Percentiles rank a stretch among this genome's conserved stretches.
Evolutionary conservation across 2,113 vertebrate species (phyloP).

Genomic region (Silurus asotus): DNA sequence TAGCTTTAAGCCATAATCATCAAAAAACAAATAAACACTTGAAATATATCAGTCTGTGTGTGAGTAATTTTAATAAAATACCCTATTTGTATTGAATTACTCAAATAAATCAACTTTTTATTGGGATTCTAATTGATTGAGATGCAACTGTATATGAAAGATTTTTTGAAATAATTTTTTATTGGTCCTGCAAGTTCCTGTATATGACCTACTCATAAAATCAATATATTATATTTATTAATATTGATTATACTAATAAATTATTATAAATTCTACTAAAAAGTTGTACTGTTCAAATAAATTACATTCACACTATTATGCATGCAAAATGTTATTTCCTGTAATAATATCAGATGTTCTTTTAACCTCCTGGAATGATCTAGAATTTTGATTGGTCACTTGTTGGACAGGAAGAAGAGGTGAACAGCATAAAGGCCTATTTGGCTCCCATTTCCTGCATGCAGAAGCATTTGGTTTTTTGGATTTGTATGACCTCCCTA

Average conservation of each 20-base stretch:
- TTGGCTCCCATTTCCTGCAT: constrained; percentile 16
- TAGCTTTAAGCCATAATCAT: too few relatives aligned
- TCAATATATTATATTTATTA: too few relatives aligned
- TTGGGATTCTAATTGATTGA: too few relatives aligned
- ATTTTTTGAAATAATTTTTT: too few relatives aligned
- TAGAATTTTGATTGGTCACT: not conserved
- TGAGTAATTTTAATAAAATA: too few relatives aligned
- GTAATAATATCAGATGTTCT: not conserved
- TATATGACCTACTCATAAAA: not conserved
- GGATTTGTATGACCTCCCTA: not conserved
- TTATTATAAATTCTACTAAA: too few relatives aligned
- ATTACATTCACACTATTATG: not conserved
- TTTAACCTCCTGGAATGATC: not conserved
- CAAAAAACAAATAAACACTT: too few relatives aligned
- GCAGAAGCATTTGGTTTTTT: constrained; percentile 29
- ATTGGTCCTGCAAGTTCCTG: not conserved
- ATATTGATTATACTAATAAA: too few relatives aligned
- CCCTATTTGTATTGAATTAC: too few relatives aligned
- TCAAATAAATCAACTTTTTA: too few relatives aligned
- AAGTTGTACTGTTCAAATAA: not conserved
- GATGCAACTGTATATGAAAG: too few relatives aligned
- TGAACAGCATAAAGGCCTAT: not conserved
- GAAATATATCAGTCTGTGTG: too few relatives aligned
- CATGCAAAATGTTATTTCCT: not conserved
- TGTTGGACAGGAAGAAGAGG: not conserved